A percentile compares a stretch with the other conserved stretches of the same genome.
Conservation (phyloP, 2,113 vertebrate species). For the Probosciger aterrimus region DNA sequence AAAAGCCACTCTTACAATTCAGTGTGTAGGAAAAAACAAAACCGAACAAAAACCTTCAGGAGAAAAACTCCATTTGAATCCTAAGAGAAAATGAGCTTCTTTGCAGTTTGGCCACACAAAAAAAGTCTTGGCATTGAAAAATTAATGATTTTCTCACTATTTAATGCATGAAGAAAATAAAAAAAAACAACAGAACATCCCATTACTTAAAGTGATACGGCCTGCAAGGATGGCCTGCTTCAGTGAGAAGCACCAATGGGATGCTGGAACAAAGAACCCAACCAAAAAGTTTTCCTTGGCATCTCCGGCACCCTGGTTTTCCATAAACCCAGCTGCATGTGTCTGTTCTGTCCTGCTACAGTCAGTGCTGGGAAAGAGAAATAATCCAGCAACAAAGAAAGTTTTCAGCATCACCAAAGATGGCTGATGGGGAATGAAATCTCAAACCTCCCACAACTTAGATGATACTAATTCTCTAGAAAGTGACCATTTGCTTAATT, state of each 20-base stretch:
- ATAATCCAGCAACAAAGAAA: not conserved
- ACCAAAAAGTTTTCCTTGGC: not conserved
- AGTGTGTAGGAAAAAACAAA: not conserved
- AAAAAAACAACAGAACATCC: not conserved
- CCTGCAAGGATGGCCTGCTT: not conserved
- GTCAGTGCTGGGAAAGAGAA: not conserved
- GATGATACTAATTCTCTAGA: too few relatives aligned
- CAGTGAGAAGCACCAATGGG: not conserved
- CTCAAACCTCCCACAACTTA: not conserved
- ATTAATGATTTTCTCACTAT: not conserved
- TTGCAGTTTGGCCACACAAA: not conserved
- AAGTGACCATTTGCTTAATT: not conserved
- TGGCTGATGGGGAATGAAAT: not conserved
- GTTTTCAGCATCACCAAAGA: not conserved
- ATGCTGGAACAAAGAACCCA: not conserved
- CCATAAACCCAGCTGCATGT: not conserved
- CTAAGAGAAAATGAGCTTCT: not conserved
- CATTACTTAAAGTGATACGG: not conserved
- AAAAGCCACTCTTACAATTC: not conserved
- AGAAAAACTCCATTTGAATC: not conserved
- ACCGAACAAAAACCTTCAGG: not conserved
- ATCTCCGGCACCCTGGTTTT: fast-evolving
- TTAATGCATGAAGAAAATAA: not conserved
- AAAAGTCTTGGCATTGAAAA: not conserved
- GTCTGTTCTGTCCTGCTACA: not conserved